Base-by-base conservation (phyloP, 2,113 vertebrate species). In the Tychaedon coryphoeus region DNA sequence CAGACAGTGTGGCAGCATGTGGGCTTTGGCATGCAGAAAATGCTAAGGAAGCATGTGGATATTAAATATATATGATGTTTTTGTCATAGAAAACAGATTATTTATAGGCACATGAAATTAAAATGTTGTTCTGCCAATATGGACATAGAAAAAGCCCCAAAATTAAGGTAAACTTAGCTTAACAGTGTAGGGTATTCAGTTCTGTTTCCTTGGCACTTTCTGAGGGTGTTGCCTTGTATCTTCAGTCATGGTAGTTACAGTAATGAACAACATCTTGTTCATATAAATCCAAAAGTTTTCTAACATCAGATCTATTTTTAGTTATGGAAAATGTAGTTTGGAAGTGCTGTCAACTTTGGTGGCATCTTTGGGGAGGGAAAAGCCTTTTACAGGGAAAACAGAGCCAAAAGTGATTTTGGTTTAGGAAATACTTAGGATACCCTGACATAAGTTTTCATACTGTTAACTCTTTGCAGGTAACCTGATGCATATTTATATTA, bases 11-110 rank as follows among this genome's bases (percentile, higher is more conserved):
- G 64, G 84, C 58, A 88, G 40, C 51, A 29, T 67, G 36, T 80
- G 67, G 60, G 90, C 90, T 90, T 86, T 94, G 85, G 92, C 67
- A 86, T 42, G 50, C 77, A 94, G 77, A 91, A 92, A 58, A 91
- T 50, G 36, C 57, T 38, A 82, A 78, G 47, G 50, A 66, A 66
- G 42, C 57, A 58, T 19, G 33, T 69, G n/a, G 31, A 74, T 87
- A 23, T 79, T 81, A 83, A 94, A 73, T 51, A 20, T 62, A 78
- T 67, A 23, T 24, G 31, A 78, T 71, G 14, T 29, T 88, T 88
- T 74, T 86, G 57, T 61, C 58, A 54, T 47, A 61, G n/a, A 76
- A 93, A 92, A 42, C 19, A 67, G 0, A 3, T 75, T 95, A n/a
- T 90, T 95, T 93, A 77, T 89, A 93, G 77, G 18, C 54, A 95